A percentile compares a stretch with the other conserved stretches of the same genome.
These are phyloP conservation scores for Nematopogon swammerdamellus DNA, from an alignment of 2,888 invertebrate species.

Conservation along the genomic window DNA sequence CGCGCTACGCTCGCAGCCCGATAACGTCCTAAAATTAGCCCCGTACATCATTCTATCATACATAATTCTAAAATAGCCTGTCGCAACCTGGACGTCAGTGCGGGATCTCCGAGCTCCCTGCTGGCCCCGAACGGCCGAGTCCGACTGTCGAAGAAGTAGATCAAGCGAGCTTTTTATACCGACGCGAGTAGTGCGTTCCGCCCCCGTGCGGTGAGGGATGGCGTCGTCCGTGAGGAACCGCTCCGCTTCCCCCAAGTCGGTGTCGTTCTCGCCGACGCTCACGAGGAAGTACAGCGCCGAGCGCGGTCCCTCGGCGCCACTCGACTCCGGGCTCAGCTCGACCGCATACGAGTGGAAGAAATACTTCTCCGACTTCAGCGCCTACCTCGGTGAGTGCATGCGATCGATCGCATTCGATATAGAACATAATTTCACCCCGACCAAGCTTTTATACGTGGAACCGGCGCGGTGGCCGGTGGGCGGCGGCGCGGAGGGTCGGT, in stretches of 20 bases:
- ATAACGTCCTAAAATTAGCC: background rate
- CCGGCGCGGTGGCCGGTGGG: background rate
- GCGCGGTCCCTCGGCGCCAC: constrained; percentile 24
- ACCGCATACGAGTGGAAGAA: constrained; percentile 42
- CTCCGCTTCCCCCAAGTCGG: constrained; percentile 62
- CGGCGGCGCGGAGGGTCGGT: too few species aligned
- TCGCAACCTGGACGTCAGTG: background rate
- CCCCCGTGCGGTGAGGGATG: constrained; percentile 36
- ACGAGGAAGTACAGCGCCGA: constrained; percentile 54
- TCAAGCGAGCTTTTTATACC: constrained; percentile 38
- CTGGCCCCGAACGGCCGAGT: constrained; percentile 6
- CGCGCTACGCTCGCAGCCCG: background rate
- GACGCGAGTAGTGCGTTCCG: constrained; percentile 4
- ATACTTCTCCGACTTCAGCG: constrained; percentile 50
- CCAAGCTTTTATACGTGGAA: background rate
- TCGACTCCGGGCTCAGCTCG: too few species aligned
- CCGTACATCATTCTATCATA: background rate
- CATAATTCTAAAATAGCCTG: constrained; percentile 5
- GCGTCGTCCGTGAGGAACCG: constrained; percentile 59
- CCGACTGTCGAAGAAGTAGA: constrained; percentile 38
- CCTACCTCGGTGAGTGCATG: constrained; percentile 51
- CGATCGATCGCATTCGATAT: background rate
- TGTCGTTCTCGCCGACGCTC: constrained; percentile 62
- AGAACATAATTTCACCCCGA: background rate
- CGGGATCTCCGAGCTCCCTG: background rate